These are phyloP conservation scores for Cyprinodon variegatus DNA, from an alignment of 2,113 vertebrate genomes.

Conservation along the genomic window DNA sequence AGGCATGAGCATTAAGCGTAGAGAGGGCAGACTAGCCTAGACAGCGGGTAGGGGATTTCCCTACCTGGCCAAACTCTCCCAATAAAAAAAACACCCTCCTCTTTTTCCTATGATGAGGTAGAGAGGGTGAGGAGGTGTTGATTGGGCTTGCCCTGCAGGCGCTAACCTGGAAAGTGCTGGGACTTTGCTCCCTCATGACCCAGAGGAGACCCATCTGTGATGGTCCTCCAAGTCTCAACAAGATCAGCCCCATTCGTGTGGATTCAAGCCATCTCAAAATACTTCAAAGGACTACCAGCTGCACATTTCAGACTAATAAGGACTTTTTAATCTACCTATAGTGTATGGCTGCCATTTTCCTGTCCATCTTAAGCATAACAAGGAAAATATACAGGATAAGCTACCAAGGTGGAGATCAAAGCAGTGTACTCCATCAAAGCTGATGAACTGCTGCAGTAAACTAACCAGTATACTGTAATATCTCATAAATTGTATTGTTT, in stretches of 20 bases:
- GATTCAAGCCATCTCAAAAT: conserved; percentile 45
- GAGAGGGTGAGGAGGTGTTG: conserved; percentile 50
- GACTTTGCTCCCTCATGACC: conserved; percentile 26
- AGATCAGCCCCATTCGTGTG: conserved; percentile 40
- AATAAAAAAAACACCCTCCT: conserved; percentile 31
- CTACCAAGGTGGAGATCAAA: conserved; percentile 42
- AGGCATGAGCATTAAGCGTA: conserved; percentile 71
- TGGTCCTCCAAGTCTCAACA: conserved; percentile 53
- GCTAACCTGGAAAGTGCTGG: conserved; percentile 45
- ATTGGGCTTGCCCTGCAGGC: conserved; percentile 74
- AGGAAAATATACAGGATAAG: conserved; percentile 51
- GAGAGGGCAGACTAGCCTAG: conserved; percentile 58
- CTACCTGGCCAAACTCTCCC: conserved; percentile 53
- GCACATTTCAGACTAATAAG: conserved; percentile 44
- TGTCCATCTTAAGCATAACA: conserved; percentile 56
- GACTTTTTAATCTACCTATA: conserved; percentile 37
- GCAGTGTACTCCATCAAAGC: conserved; percentile 41
- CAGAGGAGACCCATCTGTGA: conserved; percentile 46
- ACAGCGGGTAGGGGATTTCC: conserved; percentile 45
- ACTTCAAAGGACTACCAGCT: conserved; percentile 40
- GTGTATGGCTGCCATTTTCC: conserved; percentile 40
- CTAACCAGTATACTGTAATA: conserved; percentile 52
- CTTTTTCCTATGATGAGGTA: conserved; percentile 15
- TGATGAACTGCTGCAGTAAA: conserved; percentile 44
- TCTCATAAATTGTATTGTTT: conserved; percentile 70